A percentile compares a stretch with the other conserved stretches of the same genome.
phyloP scores from a whole-genome alignment of 1,140 invertebrate genomes.

The Zophobas atratus region DNA sequence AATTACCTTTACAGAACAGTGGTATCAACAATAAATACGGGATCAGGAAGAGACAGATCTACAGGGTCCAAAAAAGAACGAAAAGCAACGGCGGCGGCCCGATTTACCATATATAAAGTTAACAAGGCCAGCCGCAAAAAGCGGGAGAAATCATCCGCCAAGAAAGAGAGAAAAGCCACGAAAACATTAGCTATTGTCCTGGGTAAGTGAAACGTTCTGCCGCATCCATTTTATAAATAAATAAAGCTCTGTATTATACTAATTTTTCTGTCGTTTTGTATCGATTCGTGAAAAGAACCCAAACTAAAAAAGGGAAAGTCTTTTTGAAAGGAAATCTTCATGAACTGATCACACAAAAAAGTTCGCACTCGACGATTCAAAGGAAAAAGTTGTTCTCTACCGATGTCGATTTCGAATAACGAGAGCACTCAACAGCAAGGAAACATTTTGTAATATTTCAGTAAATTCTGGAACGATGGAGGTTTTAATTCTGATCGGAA shows the following conservation, averaged over 20 bases:
- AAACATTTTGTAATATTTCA: constrained; percentile 5
- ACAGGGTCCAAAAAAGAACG: constrained; percentile 78
- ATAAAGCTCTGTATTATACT: background rate
- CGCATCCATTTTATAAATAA: constrained; percentile 6
- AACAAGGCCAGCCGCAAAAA: constrained; percentile 96
- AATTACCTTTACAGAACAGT: constrained; percentile 68
- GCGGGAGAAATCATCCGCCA: constrained; percentile 94
- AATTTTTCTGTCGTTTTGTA: constrained; percentile 1
- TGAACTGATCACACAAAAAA: constrained; percentile 3
- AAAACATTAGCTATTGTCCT: constrained; percentile 99
- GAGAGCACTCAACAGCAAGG: background rate
- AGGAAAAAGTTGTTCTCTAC: background rate
- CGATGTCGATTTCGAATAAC: constrained; percentile 3
- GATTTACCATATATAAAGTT: constrained; percentile 93
- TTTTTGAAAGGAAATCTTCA: constrained; percentile 2
- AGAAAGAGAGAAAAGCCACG: constrained; percentile 98
- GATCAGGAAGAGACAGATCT: constrained; percentile 64
- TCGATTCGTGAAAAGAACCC: background rate
- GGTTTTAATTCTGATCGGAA: constrained; percentile 5
- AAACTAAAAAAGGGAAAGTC: background rate
- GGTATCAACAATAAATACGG: constrained; percentile 68
- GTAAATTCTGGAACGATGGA: background rate
- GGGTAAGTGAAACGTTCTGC: constrained; percentile 77
- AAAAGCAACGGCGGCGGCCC: constrained; percentile 78
- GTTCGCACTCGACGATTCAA: constrained; percentile 1